These are phyloP conservation scores for Spinibarbus caldwelli DNA, from an alignment of 2,797 vertebrate genomes.

Conservation along the genomic window DNA sequence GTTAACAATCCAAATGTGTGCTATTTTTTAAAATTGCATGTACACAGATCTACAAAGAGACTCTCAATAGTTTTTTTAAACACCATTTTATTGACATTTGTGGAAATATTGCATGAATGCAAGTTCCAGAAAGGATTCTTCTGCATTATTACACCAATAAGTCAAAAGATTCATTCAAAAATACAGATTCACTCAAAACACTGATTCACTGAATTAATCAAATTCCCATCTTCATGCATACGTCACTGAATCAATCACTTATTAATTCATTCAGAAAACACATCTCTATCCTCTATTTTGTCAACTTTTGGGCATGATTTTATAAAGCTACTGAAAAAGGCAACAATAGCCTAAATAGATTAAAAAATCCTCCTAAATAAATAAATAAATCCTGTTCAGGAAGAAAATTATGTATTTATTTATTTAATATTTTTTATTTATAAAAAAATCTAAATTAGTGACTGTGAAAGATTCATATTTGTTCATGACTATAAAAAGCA, in stretches of 20 bases:
- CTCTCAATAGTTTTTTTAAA: not conserved
- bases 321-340: not conserved
- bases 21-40: not conserved
- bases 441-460: not conserved
- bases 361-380: too few relatives aligned
- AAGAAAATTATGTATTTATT: too few relatives aligned
- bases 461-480: not conserved
- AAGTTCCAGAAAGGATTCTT: not conserved
- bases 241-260: not conserved
- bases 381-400: too few relatives aligned
- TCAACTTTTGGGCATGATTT: not conserved
- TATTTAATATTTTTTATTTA: too few relatives aligned
- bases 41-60: not conserved
- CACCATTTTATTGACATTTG: not conserved
- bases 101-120: not conserved
- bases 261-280: not conserved
- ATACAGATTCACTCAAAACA: not conserved
- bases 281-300: not conserved
- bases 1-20: not conserved
- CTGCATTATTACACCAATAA: not conserved
- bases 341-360: not conserved
- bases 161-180: not conserved
- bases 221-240: not conserved
- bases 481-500: not conserved
- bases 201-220: not conserved